Evolutionary conservation across 2,888 invertebrate genomes (phyloP), one percentile per base, ranked within the genome.

Genomic region (Spodoptera exigua): DNA sequence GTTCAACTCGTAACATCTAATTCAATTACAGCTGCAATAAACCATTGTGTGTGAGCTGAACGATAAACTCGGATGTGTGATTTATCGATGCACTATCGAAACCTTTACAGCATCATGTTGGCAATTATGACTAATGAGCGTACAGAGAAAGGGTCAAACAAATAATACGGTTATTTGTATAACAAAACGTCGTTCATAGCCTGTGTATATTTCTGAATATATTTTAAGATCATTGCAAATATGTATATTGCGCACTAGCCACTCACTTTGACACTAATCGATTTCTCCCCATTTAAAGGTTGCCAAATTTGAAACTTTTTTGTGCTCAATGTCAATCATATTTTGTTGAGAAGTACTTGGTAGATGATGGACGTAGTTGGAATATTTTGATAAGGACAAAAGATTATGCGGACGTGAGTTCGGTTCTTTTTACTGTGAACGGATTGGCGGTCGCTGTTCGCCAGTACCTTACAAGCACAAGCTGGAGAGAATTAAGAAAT

Each of bases 1-100:
- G 88, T 89, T 91, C 84, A 82, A 84, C 84, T 80, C 84, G 81
- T 85, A 87, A 88, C 88, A 81, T 85, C 82, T 87, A 86, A 91
- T 90, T 89, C 84, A 88, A 89, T 91, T 88, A 86, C 78, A 66
- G 72, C 70, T 74, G 79, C 78, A 81, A 82, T 83, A 80, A 78
- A 79, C 64, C 70, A 83, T 87, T 87, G 86, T 81, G 87, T 74
- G 81, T 70, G 65, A 55, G 73, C 55, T 59, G 52, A 27, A 36
- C 79, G 77, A 84, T 80, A 83, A 80, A 80, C 73, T 69, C 70
- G 17, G 37, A 69, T 70, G 52, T 76, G 70, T 71, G 75, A 78
- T 77, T 79, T 81, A 82, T 76, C 52, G 73, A 65, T 54, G 48
- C 55, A 66, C 45, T 57, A 61, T 47, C 49, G 34, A 9, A 46